Conservation (phyloP, 2,888 invertebrate genomes). For the Scaptomyza reducta region DNA sequence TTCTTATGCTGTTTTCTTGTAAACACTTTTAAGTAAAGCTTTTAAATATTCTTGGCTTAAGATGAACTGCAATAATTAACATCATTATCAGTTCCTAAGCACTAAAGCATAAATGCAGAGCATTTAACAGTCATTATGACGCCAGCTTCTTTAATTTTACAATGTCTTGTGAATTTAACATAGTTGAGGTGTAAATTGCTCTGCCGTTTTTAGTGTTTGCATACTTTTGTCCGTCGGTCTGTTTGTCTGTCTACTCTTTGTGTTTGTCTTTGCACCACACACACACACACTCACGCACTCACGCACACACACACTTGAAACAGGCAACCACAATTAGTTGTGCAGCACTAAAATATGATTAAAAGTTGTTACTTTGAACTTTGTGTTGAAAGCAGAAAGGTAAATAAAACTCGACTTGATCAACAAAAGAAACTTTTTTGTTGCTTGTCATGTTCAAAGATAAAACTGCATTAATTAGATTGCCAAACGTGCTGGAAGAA, state of each 20-base stretch:
- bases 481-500: constrained; percentile 24
- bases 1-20: too few relatives aligned
- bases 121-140: constrained; percentile 32
- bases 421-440: constrained; percentile 11
- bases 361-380: constrained; percentile 47
- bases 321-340: constrained; percentile 64
- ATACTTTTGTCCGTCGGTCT: constrained; percentile 3
- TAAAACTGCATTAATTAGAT: constrained; percentile 55
- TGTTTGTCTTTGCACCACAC: constrained; percentile 17
- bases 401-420: constrained; percentile 12
- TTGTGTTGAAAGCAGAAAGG: constrained; percentile 6
- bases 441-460: constrained; percentile 3
- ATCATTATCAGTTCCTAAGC: background rate
- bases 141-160: constrained; percentile 12
- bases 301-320: background rate
- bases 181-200: constrained; percentile 73
- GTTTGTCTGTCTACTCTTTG: background rate
- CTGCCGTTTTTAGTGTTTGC: constrained; percentile 34
- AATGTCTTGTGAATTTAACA: constrained; percentile 57
- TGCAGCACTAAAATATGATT: constrained; percentile 73
- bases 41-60: background rate
- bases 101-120: constrained; percentile 20
- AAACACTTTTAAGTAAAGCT: too few relatives aligned
- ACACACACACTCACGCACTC: constrained; percentile 3
- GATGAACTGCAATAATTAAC: background rate